Conservation (phyloP, 2,888 invertebrate genomes). For the Portevinia maculata region DNA sequence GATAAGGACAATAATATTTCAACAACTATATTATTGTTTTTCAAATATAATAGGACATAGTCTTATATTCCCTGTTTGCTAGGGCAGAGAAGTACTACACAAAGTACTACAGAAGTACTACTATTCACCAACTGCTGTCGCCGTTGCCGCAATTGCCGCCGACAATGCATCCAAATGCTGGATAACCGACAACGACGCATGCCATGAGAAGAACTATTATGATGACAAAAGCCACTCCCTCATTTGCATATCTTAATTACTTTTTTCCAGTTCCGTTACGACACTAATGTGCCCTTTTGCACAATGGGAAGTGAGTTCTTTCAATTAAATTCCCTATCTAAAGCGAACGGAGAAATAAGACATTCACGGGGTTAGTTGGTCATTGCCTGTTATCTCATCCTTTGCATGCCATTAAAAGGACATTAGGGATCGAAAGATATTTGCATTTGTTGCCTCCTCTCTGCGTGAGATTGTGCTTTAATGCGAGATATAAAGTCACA, state of each 20-base stretch:
- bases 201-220: constrained; percentile 14
- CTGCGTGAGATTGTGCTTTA: constrained; percentile 45
- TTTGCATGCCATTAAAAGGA: constrained; percentile 74
- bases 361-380: constrained; percentile 63
- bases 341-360: constrained; percentile 34
- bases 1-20: constrained; percentile 45
- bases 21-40: constrained; percentile 57
- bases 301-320: constrained; percentile 68
- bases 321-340: constrained; percentile 71
- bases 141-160: constrained; percentile 1
- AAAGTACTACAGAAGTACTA: no score
- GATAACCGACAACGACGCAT: constrained; percentile 21
- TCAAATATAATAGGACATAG: constrained; percentile 34
- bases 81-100: constrained; percentile 36
- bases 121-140: constrained; percentile 52
- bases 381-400: constrained; percentile 71
- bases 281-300: constrained; percentile 61
- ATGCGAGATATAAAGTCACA: constrained; percentile 50
- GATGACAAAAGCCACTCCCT: constrained; percentile 73
- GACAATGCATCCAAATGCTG: constrained; percentile 35
- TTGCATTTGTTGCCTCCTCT: constrained; percentile 47
- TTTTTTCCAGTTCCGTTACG: constrained; percentile 72
- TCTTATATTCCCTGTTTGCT: constrained; percentile 46
- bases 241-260: constrained; percentile 75
- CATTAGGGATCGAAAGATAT: constrained; percentile 74